These are phyloP conservation scores for Halcyon malimbica DNA, from an alignment of 2,113 vertebrate genomes.

Conservation along the genomic window DNA sequence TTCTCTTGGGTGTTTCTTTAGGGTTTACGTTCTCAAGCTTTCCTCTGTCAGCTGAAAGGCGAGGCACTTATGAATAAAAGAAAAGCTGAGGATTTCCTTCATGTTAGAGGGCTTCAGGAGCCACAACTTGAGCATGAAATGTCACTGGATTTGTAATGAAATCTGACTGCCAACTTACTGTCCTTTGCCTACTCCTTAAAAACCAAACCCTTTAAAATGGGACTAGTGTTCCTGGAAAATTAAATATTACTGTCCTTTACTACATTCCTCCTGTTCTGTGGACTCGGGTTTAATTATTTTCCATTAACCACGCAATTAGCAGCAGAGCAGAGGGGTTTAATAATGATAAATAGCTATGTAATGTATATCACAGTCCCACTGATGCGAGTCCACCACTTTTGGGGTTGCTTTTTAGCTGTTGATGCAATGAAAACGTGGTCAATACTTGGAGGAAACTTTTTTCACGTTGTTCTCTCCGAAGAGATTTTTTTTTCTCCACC, in stretches of 20 bases:
- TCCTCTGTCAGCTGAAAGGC: not conserved
- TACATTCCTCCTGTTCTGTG: not conserved
- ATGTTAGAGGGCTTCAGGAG: not conserved
- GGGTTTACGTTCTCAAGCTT: not conserved
- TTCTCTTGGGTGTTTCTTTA: constrained; percentile 7
- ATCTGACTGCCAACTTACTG: not conserved
- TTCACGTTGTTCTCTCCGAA: not conserved
- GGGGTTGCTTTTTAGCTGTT: not conserved
- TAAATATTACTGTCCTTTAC: not conserved
- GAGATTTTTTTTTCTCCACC: not conserved
- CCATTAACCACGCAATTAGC: not conserved
- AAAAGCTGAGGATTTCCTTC: constrained; percentile 20
- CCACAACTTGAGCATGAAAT: not conserved
- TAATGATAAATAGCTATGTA: not conserved
- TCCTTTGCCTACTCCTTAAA: not conserved
- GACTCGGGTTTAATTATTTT: not conserved
- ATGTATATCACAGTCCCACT: not conserved
- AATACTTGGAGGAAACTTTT: not conserved
- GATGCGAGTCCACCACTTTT: not conserved
- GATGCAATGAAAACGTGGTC: not conserved
- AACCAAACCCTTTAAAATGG: not conserved
- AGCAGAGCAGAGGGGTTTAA: not conserved
- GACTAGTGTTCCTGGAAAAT: not conserved
- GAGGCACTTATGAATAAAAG: constrained; percentile 24
- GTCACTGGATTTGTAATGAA: constrained; percentile 3